Evolutionary conservation across 2,888 invertebrate genomes (phyloP).

Genomic region (Scaptodrosophila latifasciaeformis): DNA sequence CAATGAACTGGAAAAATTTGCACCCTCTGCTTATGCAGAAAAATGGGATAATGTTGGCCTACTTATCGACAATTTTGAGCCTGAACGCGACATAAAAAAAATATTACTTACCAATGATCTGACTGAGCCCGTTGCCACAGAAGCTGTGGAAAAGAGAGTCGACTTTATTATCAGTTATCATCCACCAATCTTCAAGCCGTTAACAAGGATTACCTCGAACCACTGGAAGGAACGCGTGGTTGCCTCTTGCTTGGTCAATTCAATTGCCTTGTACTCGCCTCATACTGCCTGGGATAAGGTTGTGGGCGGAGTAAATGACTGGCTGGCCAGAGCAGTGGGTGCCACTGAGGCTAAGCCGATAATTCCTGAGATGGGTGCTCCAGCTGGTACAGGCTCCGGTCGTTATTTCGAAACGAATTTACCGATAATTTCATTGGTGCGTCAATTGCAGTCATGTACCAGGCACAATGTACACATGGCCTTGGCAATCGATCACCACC

Average conservation of each 20-base stretch:
- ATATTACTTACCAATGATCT: conserved; percentile 94
- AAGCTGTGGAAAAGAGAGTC: conserved; percentile 81
- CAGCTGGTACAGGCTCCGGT: conserved; percentile 77
- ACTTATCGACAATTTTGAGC: conserved; percentile 85
- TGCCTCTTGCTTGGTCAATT: conserved; percentile 85
- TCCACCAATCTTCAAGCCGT: conserved; percentile 92
- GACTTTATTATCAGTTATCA: conserved; percentile 95
- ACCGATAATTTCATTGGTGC: conserved; percentile 52
- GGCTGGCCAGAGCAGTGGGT: conserved; percentile 81
- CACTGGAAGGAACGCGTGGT: conserved; percentile 89
- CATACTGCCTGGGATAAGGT: conserved; percentile 94
- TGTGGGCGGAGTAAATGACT: conserved; percentile 91
- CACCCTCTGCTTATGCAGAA: conserved; percentile 83
- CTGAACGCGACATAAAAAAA: conserved; percentile 77
- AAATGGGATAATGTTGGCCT: conserved; percentile 97
- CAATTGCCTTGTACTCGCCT: conserved; percentile 93
- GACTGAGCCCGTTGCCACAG: conserved; percentile 89
- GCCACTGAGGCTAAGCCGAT: conserved; percentile 53
- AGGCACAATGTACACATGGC: conserved; percentile 85
- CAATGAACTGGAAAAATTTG: conserved; percentile 80
- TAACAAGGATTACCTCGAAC: conserved; percentile 89
- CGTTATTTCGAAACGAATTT: conserved; percentile 76
- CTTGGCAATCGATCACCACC: conserved; percentile 74
- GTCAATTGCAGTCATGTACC: conserved; percentile 79
- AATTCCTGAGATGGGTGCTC: conserved; percentile 39